Evolutionary conservation across 1,140 invertebrate species (phyloP).

Genomic region (Dendroctonus valens): DNA sequence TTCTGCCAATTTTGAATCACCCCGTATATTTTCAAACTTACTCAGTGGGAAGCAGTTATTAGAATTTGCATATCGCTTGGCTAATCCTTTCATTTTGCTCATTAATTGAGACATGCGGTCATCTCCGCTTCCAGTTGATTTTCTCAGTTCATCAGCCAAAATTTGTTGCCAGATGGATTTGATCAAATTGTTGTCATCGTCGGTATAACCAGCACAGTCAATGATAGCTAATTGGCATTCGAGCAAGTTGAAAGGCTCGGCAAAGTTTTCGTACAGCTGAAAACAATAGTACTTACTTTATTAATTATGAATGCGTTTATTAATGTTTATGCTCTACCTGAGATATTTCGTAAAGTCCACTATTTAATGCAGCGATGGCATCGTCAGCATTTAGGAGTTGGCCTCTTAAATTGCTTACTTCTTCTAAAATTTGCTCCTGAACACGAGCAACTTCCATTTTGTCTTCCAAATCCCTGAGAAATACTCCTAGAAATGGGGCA

Average conservation of each 20-base stretch:
- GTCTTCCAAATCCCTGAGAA: conserved; percentile 90
- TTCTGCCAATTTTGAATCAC: no score
- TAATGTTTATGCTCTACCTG: conserved; percentile 52
- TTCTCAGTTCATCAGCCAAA: conserved; percentile 59
- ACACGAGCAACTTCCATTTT: conserved; percentile 86
- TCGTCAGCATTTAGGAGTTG: conserved; percentile 51
- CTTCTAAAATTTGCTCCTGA: conserved; percentile 70
- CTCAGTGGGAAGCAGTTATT: conserved; percentile 74
- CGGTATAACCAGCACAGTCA: conserved; percentile 78
- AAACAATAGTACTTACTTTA: conserved; percentile 9
- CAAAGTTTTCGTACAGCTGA: conserved; percentile 81
- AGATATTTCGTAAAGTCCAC: conserved; percentile 64
- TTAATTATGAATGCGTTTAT: not conserved
- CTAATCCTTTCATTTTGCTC: conserved; percentile 71
- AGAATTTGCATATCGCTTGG: conserved; percentile 68
- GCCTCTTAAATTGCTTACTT: conserved; percentile 56
- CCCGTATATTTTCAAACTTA: conserved; percentile 45
- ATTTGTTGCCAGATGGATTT: conserved; percentile 81
- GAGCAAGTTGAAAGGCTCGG: conserved; percentile 77
- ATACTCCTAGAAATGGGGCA: conserved; percentile 76
- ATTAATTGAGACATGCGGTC: conserved; percentile 68
- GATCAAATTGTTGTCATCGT: conserved; percentile 62
- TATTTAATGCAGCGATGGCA: conserved; percentile 58
- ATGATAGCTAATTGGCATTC: conserved; percentile 84
- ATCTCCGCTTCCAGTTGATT: conserved; percentile 54